phyloP scores from a whole-genome alignment of 2,113 vertebrate genomes.

The Bufo bufo region DNA sequence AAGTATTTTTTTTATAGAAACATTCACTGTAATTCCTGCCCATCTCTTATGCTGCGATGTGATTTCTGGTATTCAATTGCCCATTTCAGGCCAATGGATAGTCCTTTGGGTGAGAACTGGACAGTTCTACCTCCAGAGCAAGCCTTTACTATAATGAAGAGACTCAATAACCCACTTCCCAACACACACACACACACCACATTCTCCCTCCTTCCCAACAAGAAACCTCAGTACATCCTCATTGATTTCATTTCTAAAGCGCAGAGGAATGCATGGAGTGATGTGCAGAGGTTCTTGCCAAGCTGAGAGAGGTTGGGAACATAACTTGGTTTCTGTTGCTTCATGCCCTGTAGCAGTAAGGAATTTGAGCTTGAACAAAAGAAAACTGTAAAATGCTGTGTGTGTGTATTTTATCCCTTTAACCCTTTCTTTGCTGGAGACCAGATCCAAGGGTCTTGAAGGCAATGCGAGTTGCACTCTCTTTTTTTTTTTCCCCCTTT shows the following conservation, averaged over 20 bases:
- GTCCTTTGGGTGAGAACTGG: background rate
- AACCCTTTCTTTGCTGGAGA: constrained; percentile 30
- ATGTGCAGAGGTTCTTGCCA: constrained; percentile 52
- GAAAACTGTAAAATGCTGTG: constrained; percentile 43
- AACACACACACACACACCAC: constrained; percentile 23
- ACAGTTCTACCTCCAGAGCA: background rate
- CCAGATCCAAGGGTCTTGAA: background rate
- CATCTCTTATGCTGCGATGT: background rate
- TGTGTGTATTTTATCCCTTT: constrained; percentile 50
- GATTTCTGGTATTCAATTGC: background rate
- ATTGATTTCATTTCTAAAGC: constrained; percentile 62
- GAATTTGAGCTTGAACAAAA: constrained; percentile 55
- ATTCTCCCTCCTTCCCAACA: constrained; percentile 23
- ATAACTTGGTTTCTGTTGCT: constrained; percentile 51
- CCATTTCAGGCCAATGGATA: background rate
- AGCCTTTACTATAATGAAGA: background rate
- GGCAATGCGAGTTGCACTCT: background rate
- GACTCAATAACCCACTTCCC: constrained; percentile 16
- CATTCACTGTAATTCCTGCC: background rate
- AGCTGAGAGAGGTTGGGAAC: constrained; percentile 59
- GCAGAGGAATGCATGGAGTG: constrained; percentile 59
- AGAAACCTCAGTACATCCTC: constrained; percentile 55
- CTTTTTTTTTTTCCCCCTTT: background rate
- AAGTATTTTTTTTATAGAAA: background rate
- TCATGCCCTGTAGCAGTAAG: constrained; percentile 55